Percentiles rank a stretch among this genome's conserved stretches.
Conservation (phyloP, 2,797 vertebrate species). For the Sphaeramia orbicularis region DNA sequence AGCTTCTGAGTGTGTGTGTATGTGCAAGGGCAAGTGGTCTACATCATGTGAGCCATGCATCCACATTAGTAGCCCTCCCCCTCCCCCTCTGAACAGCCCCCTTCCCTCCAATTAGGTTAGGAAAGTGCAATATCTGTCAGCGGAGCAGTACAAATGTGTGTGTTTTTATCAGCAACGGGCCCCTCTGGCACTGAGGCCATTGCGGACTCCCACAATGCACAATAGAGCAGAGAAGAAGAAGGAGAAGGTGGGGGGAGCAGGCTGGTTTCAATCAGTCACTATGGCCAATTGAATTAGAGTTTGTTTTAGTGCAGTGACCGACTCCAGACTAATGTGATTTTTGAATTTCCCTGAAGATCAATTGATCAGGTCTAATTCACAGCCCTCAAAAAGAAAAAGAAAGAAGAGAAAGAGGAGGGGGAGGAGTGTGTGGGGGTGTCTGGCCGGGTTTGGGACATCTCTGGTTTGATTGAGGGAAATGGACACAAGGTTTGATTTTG, state of each 20-base stretch:
- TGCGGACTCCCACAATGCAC: constrained; percentile 83
- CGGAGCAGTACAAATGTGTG: constrained; percentile 97
- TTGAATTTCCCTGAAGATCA: constrained; percentile 97
- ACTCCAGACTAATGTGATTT: constrained; percentile 99
- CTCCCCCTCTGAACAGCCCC: constrained; percentile 53
- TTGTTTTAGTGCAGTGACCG: constrained; percentile 99
- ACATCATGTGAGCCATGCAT: constrained; percentile 92
- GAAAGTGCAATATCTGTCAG: constrained; percentile 99
- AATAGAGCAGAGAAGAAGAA: constrained; percentile 35
- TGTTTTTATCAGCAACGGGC: constrained; percentile 92
- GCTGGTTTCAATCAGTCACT: constrained; percentile 98
- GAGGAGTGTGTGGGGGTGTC: constrained; percentile 28
- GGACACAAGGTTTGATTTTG: constrained; percentile 71
- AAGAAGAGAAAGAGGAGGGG: constrained; percentile 33
- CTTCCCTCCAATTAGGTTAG: constrained; percentile 91
- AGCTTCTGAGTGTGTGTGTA: constrained; percentile 19
- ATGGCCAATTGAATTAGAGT: constrained; percentile 96
- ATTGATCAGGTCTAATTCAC: constrained; percentile 99
- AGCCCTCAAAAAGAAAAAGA: constrained; percentile 86
- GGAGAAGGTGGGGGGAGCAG: constrained; percentile 79
- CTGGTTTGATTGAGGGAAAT: constrained; percentile 71
- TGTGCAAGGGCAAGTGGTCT: constrained; percentile 77
- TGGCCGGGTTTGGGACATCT: constrained; percentile 55
- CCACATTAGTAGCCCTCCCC: constrained; percentile 89
- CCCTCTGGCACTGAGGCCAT: constrained; percentile 82